Percentiles rank a stretch among this genome's conserved stretches.
These are phyloP conservation scores for Aphis craccivora DNA, from an alignment of 1,140 invertebrate genomes.

Conservation along the genomic window DNA sequence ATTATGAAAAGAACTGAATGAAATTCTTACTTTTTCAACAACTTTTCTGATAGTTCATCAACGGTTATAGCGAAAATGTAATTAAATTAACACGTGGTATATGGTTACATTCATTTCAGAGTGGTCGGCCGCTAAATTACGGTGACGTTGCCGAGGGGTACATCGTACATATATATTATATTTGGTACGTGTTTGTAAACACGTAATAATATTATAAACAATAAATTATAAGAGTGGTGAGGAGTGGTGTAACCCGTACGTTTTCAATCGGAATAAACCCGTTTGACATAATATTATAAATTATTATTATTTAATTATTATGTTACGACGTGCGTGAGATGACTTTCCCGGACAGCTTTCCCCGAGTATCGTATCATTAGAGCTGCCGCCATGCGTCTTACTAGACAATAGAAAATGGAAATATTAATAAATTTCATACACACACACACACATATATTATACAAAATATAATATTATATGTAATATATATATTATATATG, in stretches of 20 bases:
- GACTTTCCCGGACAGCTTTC: neutral
- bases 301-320: conserved; percentile 14
- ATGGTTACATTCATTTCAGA: neutral
- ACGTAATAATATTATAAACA: neutral
- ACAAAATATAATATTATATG: neutral
- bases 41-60: neutral
- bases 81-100: neutral
- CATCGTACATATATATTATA: no score
- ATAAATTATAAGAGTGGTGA: neutral
- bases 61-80: neutral
- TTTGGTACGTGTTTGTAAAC: neutral
- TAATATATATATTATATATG: neutral
- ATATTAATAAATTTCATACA: conserved; percentile 35
- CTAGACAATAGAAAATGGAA: conserved; percentile 26
- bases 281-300: neutral
- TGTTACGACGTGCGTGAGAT: neutral
- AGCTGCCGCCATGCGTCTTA: neutral
- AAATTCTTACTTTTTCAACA: neutral
- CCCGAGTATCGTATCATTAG: neutral
- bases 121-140: neutral
- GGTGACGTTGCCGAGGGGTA: neutral
- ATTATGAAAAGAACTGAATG: neutral
- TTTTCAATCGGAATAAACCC: neutral
- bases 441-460: neutral
- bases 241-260: neutral